phyloP scores from a whole-genome alignment of 2,113 vertebrate species.

The Prunella fulvescens region DNA sequence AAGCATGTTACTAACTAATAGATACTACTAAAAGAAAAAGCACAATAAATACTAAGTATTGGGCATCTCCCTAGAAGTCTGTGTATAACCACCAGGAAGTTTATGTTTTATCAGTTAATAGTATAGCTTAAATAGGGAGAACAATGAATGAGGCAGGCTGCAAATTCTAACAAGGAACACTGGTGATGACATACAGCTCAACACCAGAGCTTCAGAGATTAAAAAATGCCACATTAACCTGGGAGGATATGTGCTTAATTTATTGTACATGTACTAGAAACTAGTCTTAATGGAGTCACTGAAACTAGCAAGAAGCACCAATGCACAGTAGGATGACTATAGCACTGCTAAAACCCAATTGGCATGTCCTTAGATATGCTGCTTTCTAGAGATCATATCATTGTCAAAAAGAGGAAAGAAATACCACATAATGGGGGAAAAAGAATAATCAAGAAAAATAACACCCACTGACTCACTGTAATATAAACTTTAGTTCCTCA shows the following conservation, averaged over 20 bases:
- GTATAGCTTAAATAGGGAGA: not conserved
- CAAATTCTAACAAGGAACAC: not conserved
- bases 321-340: not conserved
- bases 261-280: not conserved
- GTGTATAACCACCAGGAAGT: not conserved
- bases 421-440: not conserved
- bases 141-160: not conserved
- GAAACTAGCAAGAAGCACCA: not conserved
- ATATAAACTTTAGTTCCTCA: not conserved
- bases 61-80: not conserved
- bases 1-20: not conserved
- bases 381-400: not conserved
- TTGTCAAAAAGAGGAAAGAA: not conserved
- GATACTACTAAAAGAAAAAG: not conserved
- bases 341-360: not conserved
- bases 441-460: not conserved
- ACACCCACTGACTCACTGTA: not conserved
- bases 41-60: not conserved
- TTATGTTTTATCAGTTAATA: not conserved
- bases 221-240: not conserved
- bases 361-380: not conserved
- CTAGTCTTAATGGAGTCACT: not conserved
- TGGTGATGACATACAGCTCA: not conserved
- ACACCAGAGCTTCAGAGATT: not conserved
- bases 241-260: not conserved